A percentile compares a stretch with the other conserved stretches of the same genome.
Conservation (phyloP, 1,140 invertebrate genomes). For the Papilio aristodemus region DNA sequence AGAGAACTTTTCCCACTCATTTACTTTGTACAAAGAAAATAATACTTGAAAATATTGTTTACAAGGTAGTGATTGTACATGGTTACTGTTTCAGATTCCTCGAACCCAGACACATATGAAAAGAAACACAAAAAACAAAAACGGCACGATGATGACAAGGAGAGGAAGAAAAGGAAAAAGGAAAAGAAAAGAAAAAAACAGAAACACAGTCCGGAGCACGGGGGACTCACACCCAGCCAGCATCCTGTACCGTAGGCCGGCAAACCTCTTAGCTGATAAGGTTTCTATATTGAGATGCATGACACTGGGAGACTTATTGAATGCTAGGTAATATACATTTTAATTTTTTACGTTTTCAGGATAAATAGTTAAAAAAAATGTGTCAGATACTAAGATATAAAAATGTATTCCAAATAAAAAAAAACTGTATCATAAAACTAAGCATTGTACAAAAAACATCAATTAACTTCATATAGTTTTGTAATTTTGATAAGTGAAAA, state of each 20-base stretch:
- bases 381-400: too few species aligned
- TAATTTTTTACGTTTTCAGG: background rate
- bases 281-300: slow-evolving; percentile 22
- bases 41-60: too few species aligned
- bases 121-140: slow-evolving; percentile 98
- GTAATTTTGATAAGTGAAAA: too few species aligned
- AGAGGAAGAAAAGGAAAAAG: slow-evolving; percentile 96
- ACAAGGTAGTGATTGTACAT: slow-evolving; percentile 5
- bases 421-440: too few species aligned
- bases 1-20: too few species aligned
- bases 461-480: too few species aligned
- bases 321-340: slow-evolving; percentile 38
- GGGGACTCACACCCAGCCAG: slow-evolving; percentile 86
- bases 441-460: too few species aligned
- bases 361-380: background rate
- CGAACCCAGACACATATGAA: slow-evolving; percentile 91
- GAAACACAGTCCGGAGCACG: slow-evolving; percentile 94
- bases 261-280: slow-evolving; percentile 37
- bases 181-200: slow-evolving; percentile 97
- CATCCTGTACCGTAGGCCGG: slow-evolving; percentile 82
- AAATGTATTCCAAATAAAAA: too few species aligned
- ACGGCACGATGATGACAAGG: slow-evolving; percentile 95
- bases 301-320: background rate
- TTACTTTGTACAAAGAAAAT: too few species aligned
- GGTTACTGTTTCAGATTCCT: slow-evolving; percentile 74